phyloP scores from a whole-genome alignment of 1,140 invertebrate genomes.

The Archegozetes longisetosus region DNA sequence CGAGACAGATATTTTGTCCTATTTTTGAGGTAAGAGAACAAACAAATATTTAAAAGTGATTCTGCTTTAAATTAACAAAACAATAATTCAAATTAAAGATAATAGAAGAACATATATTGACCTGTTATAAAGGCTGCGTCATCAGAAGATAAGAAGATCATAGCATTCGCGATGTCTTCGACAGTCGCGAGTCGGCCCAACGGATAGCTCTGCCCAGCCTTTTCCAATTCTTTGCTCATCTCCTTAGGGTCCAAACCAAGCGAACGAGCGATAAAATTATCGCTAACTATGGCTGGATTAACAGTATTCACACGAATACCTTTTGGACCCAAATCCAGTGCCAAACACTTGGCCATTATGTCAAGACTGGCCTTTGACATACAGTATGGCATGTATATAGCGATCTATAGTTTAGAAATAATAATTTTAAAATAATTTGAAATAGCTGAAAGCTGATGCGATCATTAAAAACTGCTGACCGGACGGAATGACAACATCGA shows the following conservation, averaged over 20 bases:
- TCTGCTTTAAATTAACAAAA: too few relatives aligned
- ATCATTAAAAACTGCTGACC: neutral
- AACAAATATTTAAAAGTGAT: too few relatives aligned
- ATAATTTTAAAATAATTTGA: neutral
- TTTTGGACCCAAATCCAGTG: conserved; percentile 28
- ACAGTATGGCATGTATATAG: conserved; percentile 23
- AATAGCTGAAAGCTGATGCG: conserved; percentile 2
- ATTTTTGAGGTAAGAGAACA: too few relatives aligned
- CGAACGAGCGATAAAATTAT: conserved; percentile 3
- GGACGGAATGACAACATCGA: conserved; percentile 1
- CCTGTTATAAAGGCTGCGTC: conserved; percentile 64
- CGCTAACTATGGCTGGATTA: conserved; percentile 12
- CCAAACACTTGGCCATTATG: conserved; percentile 30
- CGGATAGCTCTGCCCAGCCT: neutral
- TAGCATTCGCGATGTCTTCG: conserved; percentile 56
- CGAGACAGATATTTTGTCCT: too few relatives aligned
- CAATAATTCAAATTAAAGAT: too few relatives aligned
- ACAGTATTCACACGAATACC: conserved; percentile 31
- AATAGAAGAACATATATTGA: conserved; percentile 50
- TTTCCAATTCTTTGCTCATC: neutral
- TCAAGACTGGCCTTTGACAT: conserved; percentile 30
- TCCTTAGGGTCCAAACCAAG: neutral
- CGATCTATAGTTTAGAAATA: neutral
- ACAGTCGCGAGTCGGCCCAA: neutral
- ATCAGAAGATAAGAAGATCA: conserved; percentile 67